These are phyloP conservation scores for Selenia dentaria DNA, from an alignment of 2,888 invertebrate genomes.

Conservation along the genomic window DNA sequence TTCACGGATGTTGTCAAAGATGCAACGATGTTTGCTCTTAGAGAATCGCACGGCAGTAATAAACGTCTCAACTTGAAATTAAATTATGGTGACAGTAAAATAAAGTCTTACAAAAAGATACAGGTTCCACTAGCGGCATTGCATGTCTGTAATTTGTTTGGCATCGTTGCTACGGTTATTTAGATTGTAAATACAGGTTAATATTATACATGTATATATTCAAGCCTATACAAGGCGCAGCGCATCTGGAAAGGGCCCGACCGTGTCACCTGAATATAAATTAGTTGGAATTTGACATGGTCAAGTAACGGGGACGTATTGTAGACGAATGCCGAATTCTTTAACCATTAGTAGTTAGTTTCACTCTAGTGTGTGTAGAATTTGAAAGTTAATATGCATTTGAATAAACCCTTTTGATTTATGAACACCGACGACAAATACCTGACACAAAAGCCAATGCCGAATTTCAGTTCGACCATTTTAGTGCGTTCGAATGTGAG, in stretches of 20 bases:
- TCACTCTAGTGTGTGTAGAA: constrained; percentile 6
- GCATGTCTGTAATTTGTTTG: background rate
- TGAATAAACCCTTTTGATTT: background rate
- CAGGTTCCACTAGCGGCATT: background rate
- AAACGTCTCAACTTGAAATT: too few relatives aligned
- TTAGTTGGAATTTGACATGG: constrained; percentile 28
- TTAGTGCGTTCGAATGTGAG: too few relatives aligned
- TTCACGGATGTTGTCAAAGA: too few relatives aligned
- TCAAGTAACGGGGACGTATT: constrained; percentile 28
- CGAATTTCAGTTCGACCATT: too few relatives aligned
- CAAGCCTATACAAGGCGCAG: constrained; percentile 8
- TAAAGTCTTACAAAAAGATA: too few relatives aligned
- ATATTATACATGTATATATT: constrained; percentile 13
- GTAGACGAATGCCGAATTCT: constrained; percentile 22
- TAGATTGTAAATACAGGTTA: constrained; percentile 15
- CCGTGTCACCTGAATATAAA: constrained; percentile 31
- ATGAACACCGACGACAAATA: too few relatives aligned
- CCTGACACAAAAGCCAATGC: too few relatives aligned
- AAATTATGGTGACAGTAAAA: too few relatives aligned
- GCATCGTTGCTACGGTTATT: background rate
- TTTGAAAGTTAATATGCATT: background rate
- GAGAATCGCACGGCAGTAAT: too few relatives aligned
- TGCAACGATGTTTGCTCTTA: too few relatives aligned
- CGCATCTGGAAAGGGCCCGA: constrained; percentile 22
- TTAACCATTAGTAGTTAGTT: constrained; percentile 21